phyloP scores from a whole-genome alignment of 2,797 vertebrate genomes.

The Phataginus tricuspis region DNA sequence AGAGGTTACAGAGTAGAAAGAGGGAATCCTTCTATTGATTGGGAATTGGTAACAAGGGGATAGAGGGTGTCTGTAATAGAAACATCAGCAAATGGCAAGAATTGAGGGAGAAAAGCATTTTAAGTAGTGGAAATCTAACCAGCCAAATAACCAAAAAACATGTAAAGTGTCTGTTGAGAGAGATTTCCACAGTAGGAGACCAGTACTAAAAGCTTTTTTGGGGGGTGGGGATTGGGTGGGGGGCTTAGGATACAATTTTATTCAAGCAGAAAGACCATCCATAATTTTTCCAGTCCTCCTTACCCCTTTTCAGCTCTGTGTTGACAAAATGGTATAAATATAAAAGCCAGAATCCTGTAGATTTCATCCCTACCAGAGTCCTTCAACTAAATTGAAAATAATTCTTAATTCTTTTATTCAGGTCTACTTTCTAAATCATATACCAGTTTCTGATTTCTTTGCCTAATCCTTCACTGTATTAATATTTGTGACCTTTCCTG shows the following conservation, averaged over 20 bases:
- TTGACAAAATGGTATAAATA: not conserved
- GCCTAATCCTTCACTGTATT: conserved; percentile 41
- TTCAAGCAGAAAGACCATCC: not conserved
- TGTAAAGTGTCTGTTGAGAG: not conserved
- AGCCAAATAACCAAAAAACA: conserved; percentile 47
- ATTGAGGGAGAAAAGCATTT: conserved; percentile 27
- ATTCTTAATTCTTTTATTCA: conserved; percentile 32
- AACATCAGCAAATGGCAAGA: conserved; percentile 4
- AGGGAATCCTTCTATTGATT: conserved; percentile 31
- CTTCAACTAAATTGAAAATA: conserved; percentile 24
- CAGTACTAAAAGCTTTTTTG: not conserved
- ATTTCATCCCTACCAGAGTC: not conserved
- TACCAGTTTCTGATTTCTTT: not conserved
- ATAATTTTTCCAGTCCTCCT: not conserved
- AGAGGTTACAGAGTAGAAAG: conserved; percentile 5
- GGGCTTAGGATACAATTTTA: conserved; percentile 29
- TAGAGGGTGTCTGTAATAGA: not conserved
- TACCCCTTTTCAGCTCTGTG: not conserved
- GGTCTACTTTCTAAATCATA: not conserved
- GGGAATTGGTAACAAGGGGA: not conserved
- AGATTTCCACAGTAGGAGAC: not conserved
- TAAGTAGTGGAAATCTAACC: conserved; percentile 40
- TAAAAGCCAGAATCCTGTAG: conserved; percentile 24
- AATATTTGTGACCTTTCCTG: conserved; percentile 57
- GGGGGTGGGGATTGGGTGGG: not conserved